Evolutionary conservation across 2,113 vertebrate species (phyloP).

Genomic region (Anser cygnoides): DNA sequence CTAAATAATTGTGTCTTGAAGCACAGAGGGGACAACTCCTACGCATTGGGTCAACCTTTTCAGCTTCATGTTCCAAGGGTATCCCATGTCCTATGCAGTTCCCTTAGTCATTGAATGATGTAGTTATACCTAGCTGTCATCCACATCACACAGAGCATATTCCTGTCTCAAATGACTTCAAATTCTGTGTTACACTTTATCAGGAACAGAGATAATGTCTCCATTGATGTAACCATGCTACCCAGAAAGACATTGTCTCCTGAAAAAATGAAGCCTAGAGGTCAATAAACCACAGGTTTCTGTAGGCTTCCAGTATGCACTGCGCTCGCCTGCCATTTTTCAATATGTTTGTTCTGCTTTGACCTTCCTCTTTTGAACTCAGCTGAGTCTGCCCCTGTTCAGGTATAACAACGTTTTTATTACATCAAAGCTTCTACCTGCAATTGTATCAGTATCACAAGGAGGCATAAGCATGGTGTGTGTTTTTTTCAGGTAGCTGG

Average conservation of each 20-base stretch:
- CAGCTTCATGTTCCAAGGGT: not conserved
- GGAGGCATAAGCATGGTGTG: not conserved
- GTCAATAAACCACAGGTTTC: not conserved
- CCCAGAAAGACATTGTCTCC: not conserved
- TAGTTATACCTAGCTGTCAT: not conserved
- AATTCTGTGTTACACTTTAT: not conserved
- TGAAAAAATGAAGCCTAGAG: not conserved
- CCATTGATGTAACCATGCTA: not conserved
- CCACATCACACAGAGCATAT: not conserved
- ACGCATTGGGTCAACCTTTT: not conserved
- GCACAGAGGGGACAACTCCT: not conserved
- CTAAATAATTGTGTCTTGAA: not conserved
- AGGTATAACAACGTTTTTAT: not conserved
- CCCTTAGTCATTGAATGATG: not conserved
- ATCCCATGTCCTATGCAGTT: not conserved
- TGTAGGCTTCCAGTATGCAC: not conserved
- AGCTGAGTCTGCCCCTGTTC: not conserved
- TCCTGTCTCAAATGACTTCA: not conserved
- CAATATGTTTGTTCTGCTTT: not conserved
- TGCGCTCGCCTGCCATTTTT: not conserved
- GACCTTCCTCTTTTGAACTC: not conserved
- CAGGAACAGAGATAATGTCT: not conserved
- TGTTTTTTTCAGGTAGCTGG: not conserved
- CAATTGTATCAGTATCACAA: not conserved
- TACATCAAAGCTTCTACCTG: not conserved